Evolutionary conservation across 2,113 vertebrate genomes (phyloP).

Genomic region (Prolemur simus): DNA sequence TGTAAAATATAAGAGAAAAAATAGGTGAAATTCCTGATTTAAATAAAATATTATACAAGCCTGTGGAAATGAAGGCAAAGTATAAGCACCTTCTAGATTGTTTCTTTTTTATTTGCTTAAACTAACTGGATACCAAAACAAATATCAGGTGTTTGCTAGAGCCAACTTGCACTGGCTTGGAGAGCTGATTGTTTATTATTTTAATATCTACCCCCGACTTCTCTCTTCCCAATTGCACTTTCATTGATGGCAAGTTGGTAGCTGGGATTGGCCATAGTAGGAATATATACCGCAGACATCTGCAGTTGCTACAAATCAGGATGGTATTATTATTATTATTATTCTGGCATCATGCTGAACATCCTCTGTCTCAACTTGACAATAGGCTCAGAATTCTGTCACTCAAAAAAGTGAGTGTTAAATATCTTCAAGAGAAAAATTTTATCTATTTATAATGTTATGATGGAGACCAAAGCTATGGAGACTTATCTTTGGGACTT

Average conservation of each 20-base stretch:
- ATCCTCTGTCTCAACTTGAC: not conserved
- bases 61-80: not conserved
- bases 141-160: not conserved
- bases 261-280: not conserved
- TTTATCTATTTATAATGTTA: not conserved
- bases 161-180: not conserved
- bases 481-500: not conserved
- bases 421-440: not conserved
- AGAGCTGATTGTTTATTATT: not conserved
- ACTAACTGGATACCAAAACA: not conserved
- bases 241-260: not conserved
- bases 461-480: not conserved
- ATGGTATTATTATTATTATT: not conserved
- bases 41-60: not conserved
- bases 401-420: not conserved
- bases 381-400: not conserved
- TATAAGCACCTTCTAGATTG: not conserved
- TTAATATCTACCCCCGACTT: not conserved
- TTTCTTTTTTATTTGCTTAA: not conserved
- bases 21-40: not conserved
- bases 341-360: not conserved
- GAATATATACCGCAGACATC: not conserved
- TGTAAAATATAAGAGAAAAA: not conserved
- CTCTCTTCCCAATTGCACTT: not conserved
- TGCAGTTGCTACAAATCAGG: not conserved